Percentiles rank a stretch among this genome's conserved stretches.
These are phyloP conservation scores for Luidia sarsii DNA, from an alignment of 53 echinoderm and acorn worm species.

Conservation along the genomic window DNA sequence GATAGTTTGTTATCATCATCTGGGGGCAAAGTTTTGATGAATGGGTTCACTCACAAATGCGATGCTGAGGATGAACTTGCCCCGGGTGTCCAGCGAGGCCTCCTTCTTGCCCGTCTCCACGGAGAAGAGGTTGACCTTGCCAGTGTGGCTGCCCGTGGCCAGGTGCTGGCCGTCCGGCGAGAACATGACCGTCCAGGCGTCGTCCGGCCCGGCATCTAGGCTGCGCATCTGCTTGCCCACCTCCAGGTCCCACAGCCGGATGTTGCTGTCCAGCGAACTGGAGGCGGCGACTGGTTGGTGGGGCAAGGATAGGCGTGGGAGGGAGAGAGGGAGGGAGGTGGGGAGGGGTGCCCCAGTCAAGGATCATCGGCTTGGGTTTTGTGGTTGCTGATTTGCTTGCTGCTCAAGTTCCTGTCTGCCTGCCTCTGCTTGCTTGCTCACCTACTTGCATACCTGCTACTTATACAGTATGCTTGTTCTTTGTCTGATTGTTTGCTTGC, in stretches of 20 bases:
- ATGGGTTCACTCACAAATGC: slow-evolving; percentile 98
- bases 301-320: too few species aligned
- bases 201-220: slow-evolving; percentile 94
- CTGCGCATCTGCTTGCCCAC: slow-evolving; percentile 95
- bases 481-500: too few species aligned
- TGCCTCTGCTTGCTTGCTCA: too few species aligned
- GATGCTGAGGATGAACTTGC: slow-evolving; percentile 96
- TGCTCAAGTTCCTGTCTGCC: too few species aligned
- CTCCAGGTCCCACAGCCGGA: slow-evolving; percentile 95
- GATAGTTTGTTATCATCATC: too few species aligned
- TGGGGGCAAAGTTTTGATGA: too few species aligned
- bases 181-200: slow-evolving; percentile 97
- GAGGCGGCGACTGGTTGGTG: slow-evolving; percentile 82
- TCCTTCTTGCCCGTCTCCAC: slow-evolving; percentile 97
- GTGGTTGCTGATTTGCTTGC: too few species aligned
- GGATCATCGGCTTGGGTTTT: too few species aligned
- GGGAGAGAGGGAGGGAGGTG: too few species aligned
- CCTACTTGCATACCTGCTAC: too few species aligned
- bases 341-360: too few species aligned
- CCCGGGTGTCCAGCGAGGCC: slow-evolving; percentile 85
- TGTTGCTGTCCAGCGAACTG: slow-evolving; percentile 94
- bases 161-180: slow-evolving; percentile 88
- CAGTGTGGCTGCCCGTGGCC: slow-evolving; percentile 92
- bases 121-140: slow-evolving; percentile 95
- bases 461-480: too few species aligned